Evolutionary conservation across 2,888 invertebrate species (phyloP), one percentile per base, ranked within the genome.

Genomic region (Baronia brevicornis): DNA sequence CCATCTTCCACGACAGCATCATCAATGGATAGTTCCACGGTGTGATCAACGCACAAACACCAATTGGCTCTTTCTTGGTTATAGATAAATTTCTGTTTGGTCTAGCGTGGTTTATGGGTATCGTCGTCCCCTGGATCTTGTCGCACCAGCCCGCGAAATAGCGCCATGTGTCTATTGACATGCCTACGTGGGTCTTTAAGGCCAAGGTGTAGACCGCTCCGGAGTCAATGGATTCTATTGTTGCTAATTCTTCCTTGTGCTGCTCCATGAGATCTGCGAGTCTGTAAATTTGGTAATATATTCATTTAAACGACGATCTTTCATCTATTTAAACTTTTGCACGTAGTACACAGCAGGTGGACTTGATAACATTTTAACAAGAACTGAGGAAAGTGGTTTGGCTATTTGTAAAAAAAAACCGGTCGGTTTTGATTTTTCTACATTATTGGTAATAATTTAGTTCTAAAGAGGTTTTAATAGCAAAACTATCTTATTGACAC

Each of bases 1-100:
- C 97, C 96, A 97, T 96, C 73, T 98, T 98, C 97, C 97, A 98
- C 0, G 96, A 95, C 5, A 98, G 75, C 98, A 98, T 98, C 98
- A 98, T 98, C 5, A 98, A 80, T 0, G 98, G 98, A 68, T 98
- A 98, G 71, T 98, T 98, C 98, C 98, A 98, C 0, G 98, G 97
- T 0, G 97, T 97, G 7, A 98, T 90, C 7, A 98, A 79, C 0
- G 92, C 97, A 55, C 95, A 96, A 2, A 98, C 97, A 0, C 96
- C 97, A 41, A 97, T 92, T 0, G 97, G 96, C 67, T 97, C 97
- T 45, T 91, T 91, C 57, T 90, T 91, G 0, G 98, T 98, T 47
- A 94, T 89, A 0, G 94, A 92, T 1, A 98, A 75, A 61, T 98
- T 97, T 13, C 79, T 64, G 63, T 95, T 97, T 0, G 97, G 97